Conservation (phyloP, 2,888 invertebrate genomes). For the Encarsia formosa region DNA sequence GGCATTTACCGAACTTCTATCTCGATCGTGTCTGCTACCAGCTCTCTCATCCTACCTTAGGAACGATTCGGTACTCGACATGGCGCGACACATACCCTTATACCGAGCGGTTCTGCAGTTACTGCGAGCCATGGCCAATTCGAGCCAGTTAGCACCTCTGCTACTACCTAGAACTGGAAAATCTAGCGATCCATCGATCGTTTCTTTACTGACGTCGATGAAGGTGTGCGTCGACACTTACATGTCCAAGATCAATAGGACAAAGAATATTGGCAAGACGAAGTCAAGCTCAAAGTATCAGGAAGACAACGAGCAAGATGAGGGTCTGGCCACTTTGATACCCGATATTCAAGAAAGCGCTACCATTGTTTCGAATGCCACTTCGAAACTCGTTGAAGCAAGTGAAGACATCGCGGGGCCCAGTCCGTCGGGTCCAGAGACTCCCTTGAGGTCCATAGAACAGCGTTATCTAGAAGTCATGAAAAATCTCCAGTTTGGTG, state of each 20-base stretch:
- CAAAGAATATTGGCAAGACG: conserved; percentile 40
- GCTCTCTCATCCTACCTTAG: conserved; percentile 85
- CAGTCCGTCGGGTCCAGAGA: conserved; percentile 51
- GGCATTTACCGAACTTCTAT: conserved; percentile 71
- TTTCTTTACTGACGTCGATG: conserved; percentile 79
- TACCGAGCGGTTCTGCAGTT: conserved; percentile 82
- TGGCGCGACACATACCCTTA: conserved; percentile 93
- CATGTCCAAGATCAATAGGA: conserved; percentile 70
- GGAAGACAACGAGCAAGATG: conserved; percentile 79
- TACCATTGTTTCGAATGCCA: conserved; percentile 54
- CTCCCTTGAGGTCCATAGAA: conserved; percentile 60
- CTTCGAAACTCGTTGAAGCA: conserved; percentile 38
- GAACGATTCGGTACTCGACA: conserved; percentile 94
- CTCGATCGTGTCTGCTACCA: conserved; percentile 79
- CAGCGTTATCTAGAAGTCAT: conserved; percentile 81
- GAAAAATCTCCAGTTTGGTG: conserved; percentile 86
- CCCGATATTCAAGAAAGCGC: conserved; percentile 84
- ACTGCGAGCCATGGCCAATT: conserved; percentile 71
- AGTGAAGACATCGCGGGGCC: conserved; percentile 47
- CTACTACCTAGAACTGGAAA: conserved; percentile 57
- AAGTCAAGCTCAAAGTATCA: conserved; percentile 42
- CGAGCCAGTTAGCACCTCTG: conserved; percentile 59
- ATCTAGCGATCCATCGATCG: conserved; percentile 62
- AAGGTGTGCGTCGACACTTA: conserved; percentile 89
- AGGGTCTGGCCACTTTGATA: conserved; percentile 82